Evolutionary conservation across 2,797 vertebrate species (phyloP).

Genomic region (Dendrocincla tyrannina): DNA sequence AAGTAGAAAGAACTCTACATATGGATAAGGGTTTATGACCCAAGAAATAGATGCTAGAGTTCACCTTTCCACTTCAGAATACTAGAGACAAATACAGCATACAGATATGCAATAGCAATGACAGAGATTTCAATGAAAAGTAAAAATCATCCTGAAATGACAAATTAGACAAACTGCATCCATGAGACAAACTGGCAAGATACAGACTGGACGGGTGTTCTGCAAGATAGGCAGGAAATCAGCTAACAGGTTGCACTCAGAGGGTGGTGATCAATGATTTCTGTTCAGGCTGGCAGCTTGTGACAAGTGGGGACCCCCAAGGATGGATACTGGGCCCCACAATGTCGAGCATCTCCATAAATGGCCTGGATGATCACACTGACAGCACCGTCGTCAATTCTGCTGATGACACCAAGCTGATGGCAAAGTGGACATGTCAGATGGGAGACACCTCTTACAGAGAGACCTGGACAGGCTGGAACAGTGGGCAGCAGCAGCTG

Average conservation of each 20-base stretch:
- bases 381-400: not conserved
- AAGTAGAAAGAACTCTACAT: not conserved
- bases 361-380: rapidly evolving
- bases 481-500: rapidly evolving
- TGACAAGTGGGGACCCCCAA: not conserved
- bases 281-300: not conserved
- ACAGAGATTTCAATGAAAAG: not conserved
- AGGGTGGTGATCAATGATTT: not conserved
- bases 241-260: not conserved
- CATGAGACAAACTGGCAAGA: not conserved
- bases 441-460: not conserved
- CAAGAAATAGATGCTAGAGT: not conserved
- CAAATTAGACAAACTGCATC: not conserved
- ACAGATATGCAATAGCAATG: not conserved
- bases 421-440: not conserved
- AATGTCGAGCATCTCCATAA: not conserved
- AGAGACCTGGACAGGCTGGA: not conserved
- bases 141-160: not conserved
- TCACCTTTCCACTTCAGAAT: not conserved
- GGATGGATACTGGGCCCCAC: rapidly evolving
- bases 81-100: not conserved
- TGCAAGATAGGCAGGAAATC: not conserved
- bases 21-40: not conserved
- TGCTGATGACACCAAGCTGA: not conserved
- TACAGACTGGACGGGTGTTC: not conserved